A percentile compares a stretch with the other conserved stretches of the same genome.
Conservation (phyloP, 2,113 vertebrate genomes). For the Siniperca knerii region DNA sequence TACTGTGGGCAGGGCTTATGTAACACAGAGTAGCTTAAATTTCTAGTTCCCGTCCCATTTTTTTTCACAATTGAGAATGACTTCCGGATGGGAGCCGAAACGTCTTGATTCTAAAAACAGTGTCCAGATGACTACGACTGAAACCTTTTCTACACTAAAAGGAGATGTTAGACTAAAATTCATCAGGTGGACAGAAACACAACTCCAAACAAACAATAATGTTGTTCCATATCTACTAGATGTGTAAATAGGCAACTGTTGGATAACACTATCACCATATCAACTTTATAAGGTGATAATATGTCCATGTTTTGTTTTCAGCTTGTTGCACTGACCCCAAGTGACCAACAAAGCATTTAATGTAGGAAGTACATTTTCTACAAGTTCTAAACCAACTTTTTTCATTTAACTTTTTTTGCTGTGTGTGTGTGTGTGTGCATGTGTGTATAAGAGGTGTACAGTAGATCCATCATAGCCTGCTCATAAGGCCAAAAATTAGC, state of each 20-base stretch:
- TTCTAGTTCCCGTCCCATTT: too few relatives aligned
- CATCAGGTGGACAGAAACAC: too few relatives aligned
- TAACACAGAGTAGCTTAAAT: too few relatives aligned
- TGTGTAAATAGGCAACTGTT: not conserved
- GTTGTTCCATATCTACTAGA: too few relatives aligned
- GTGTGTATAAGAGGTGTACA: conserved; percentile 25
- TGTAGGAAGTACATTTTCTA: not conserved
- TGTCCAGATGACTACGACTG: too few relatives aligned
- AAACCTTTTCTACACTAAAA: not conserved
- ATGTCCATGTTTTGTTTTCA: not conserved
- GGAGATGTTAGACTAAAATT: not conserved
- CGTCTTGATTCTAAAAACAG: too few relatives aligned
- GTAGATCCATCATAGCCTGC: conserved; percentile 77
- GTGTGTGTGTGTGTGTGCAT: not conserved
- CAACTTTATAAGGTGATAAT: not conserved
- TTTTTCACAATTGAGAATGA: too few relatives aligned
- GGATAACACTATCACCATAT: not conserved
- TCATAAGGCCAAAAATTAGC: conserved; percentile 67
- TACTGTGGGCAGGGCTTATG: too few relatives aligned
- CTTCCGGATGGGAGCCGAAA: too few relatives aligned
- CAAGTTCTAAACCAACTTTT: not conserved
- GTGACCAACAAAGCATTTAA: conserved; percentile 9
- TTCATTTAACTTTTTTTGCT: conserved; percentile 1
- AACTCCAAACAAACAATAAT: not conserved
- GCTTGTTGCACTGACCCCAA: not conserved